Evolutionary conservation across 2,888 invertebrate species (phyloP).

Genomic region (Drosophila macrospina): DNA sequence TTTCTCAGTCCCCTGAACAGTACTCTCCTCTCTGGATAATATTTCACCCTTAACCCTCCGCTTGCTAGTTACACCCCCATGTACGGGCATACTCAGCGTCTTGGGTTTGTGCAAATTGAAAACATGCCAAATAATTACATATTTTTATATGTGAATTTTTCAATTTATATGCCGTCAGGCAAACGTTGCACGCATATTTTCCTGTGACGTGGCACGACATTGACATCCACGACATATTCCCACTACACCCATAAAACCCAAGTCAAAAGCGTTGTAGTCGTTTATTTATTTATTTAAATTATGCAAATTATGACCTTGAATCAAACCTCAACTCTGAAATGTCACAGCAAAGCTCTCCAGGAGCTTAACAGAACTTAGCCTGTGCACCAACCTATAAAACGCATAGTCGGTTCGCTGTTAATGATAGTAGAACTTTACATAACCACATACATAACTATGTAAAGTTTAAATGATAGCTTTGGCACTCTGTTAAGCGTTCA

Average conservation of each 20-base stretch:
- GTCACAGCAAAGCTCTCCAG: neutral
- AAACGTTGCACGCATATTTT: conserved; percentile 64
- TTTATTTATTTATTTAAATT: conserved; percentile 51
- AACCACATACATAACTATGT: neutral
- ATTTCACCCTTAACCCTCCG: neutral
- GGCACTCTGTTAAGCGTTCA: neutral
- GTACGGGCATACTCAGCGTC: conserved; percentile 7
- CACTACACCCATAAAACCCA: conserved; percentile 41
- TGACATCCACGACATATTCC: conserved; percentile 63
- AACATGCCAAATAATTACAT: conserved; percentile 76
- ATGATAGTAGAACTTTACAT: neutral
- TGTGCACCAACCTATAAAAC: neutral
- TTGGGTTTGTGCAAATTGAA: conserved; percentile 74
- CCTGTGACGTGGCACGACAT: conserved; percentile 57
- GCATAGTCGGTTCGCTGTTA: neutral
- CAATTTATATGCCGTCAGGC: conserved; percentile 79
- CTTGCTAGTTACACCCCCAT: neutral
- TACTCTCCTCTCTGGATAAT: conserved; percentile 4
- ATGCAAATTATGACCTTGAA: conserved; percentile 57
- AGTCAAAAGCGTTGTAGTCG: conserved; percentile 38
- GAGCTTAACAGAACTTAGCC: conserved; percentile 4
- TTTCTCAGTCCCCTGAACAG: conserved; percentile 13
- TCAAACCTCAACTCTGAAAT: conserved; percentile 9
- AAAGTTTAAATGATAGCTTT: neutral
- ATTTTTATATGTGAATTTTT: conserved; percentile 78